phyloP scores from a whole-genome alignment of 2,113 vertebrate genomes.

The Halichoeres trimaculatus region DNA sequence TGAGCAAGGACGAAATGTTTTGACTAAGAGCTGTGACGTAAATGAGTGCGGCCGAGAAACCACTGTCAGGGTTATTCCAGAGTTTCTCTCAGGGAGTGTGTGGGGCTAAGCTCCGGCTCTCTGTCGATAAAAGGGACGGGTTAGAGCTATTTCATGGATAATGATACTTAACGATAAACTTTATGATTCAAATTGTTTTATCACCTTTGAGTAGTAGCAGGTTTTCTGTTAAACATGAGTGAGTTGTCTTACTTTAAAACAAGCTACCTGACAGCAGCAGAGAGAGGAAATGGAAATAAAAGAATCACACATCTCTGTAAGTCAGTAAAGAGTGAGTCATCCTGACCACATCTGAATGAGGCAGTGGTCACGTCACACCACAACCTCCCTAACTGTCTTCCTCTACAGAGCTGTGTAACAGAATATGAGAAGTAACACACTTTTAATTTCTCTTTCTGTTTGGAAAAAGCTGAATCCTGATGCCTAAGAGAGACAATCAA shows the following conservation, averaged over 20 bases:
- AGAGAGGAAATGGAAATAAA: background rate
- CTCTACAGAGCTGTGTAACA: background rate
- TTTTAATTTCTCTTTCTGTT: background rate
- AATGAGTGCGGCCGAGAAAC: background rate
- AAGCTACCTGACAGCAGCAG: background rate
- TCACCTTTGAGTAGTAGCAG: no score
- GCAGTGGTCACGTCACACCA: no score
- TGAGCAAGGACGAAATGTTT: background rate
- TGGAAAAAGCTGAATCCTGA: background rate
- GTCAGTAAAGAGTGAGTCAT: no score
- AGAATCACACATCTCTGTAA: no score
- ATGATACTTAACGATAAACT: no score
- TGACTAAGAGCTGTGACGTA: background rate
- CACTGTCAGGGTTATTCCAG: background rate
- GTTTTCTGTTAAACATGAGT: no score
- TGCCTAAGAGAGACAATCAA: no score
- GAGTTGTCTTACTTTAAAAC: no score
- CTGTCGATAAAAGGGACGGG: background rate
- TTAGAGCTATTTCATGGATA: background rate
- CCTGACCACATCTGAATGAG: no score
- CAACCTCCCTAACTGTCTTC: background rate
- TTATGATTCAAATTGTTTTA: no score
- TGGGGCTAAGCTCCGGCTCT: background rate
- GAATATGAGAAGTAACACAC: background rate
- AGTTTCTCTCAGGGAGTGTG: conserved; percentile 5